These are phyloP conservation scores for Hydraecia micacea DNA, from an alignment of 2,888 invertebrate species.

Conservation along the genomic window DNA sequence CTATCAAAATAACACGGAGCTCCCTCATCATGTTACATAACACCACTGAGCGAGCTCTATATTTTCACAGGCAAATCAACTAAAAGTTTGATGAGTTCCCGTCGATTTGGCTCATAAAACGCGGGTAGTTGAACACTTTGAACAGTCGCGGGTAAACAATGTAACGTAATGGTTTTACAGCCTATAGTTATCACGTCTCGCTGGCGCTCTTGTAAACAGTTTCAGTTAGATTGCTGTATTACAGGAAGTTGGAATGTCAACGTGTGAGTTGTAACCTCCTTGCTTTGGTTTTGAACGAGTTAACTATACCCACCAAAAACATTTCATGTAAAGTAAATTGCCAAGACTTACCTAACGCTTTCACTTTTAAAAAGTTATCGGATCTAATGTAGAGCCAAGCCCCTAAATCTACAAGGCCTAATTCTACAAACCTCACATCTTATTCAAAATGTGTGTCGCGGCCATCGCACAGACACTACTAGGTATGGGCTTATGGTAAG, in stretches of 20 bases:
- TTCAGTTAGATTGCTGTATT: not conserved
- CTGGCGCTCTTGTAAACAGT: conserved; percentile 40
- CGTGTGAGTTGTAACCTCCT: not conserved
- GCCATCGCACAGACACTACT: no score
- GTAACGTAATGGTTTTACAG: conserved; percentile 65
- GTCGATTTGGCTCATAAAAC: conserved; percentile 53
- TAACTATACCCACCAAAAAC: not conserved
- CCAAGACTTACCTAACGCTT: no score
- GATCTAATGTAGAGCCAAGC: no score
- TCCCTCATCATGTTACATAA: conserved; percentile 27
- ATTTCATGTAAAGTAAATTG: no score
- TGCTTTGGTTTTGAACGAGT: not conserved
- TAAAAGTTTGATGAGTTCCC: conserved; percentile 61
- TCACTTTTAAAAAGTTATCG: no score
- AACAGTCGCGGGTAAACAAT: conserved; percentile 63
- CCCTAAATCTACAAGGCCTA: no score
- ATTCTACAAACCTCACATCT: no score
- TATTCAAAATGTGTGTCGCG: no score
- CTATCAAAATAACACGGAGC: conserved; percentile 23
- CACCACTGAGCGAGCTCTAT: conserved; percentile 25
- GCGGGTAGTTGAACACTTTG: conserved; percentile 27
- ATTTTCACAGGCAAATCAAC: conserved; percentile 49
- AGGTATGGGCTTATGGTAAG: no score
- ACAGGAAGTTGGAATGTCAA: not conserved
- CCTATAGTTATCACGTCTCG: conserved; percentile 28